These are phyloP conservation scores for Chiroxiphia lanceolata DNA, from an alignment of 2,797 vertebrate species.

Conservation along the genomic window DNA sequence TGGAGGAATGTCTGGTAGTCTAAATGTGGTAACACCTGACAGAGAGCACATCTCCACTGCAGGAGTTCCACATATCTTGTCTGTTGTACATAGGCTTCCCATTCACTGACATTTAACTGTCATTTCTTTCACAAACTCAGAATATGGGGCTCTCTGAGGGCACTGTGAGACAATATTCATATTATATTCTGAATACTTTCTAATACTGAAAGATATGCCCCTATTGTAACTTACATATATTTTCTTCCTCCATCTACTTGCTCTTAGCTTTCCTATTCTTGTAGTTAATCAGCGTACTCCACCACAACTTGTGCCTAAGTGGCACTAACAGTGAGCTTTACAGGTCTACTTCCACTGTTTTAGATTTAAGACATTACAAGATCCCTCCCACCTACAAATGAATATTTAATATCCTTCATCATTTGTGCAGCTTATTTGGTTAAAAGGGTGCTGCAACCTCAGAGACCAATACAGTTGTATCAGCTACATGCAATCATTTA, in stretches of 20 bases:
- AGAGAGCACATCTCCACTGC: not conserved
- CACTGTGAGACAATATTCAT: not conserved
- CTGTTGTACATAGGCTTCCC: not conserved
- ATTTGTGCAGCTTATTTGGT: not conserved
- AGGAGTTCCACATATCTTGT: not conserved
- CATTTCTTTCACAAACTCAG: not conserved
- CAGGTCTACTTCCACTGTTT: not conserved
- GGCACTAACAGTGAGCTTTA: not conserved
- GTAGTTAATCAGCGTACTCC: not conserved
- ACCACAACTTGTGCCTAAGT: not conserved
- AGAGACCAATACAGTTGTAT: not conserved
- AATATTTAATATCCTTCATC: not conserved
- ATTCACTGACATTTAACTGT: not conserved
- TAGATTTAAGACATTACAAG: not conserved
- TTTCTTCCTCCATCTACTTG: not conserved
- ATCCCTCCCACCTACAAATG: not conserved
- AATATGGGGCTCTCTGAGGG: not conserved
- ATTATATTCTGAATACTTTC: not conserved
- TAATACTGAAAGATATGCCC: not conserved
- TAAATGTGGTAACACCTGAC: fast-evolving
- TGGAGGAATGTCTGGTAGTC: not conserved
- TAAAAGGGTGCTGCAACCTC: not conserved
- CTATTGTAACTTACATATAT: not conserved
- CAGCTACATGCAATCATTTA: not conserved
- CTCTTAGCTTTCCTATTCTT: not conserved